Percentiles rank a stretch among this genome's conserved stretches.
Evolutionary conservation across 2,888 invertebrate species (phyloP).

Genomic region (Athetis lepigone): DNA sequence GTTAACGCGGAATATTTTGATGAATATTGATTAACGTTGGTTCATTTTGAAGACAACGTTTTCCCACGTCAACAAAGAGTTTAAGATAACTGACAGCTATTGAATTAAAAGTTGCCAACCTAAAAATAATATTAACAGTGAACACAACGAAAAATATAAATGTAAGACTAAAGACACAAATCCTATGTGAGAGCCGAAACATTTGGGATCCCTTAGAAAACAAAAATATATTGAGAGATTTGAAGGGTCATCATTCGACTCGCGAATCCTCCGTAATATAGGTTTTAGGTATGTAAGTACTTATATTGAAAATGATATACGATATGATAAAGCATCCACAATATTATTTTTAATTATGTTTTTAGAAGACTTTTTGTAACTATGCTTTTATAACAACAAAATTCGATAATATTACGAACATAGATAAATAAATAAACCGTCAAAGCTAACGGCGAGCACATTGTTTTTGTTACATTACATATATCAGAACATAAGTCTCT

Average conservation of each 20-base stretch:
- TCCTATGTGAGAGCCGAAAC: conserved; percentile 19
- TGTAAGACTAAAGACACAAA: conserved; percentile 27
- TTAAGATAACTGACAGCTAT: conserved; percentile 26
- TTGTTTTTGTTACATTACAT: conserved; percentile 17
- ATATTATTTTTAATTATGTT: background rate
- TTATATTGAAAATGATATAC: too few species aligned
- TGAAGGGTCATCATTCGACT: conserved; percentile 16
- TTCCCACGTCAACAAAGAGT: conserved; percentile 19
- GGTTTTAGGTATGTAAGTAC: background rate
- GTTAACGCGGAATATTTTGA: conserved; percentile 31
- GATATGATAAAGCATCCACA: background rate
- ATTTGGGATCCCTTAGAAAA: conserved; percentile 4
- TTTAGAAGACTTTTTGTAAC: background rate
- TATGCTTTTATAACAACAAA: background rate
- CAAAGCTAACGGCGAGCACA: conserved; percentile 15
- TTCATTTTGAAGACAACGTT: conserved; percentile 20
- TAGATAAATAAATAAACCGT: conserved; percentile 14
- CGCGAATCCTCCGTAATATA: background rate
- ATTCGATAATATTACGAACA: conserved; percentile 2
- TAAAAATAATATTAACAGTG: conserved; percentile 17
- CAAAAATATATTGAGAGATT: conserved; percentile 28
- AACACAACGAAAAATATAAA: conserved; percentile 29
- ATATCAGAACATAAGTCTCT: conserved; percentile 21
- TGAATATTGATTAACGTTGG: conserved; percentile 36
- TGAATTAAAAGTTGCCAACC: background rate